Conservation (phyloP, 2,113 vertebrate genomes). For the Ifrita kowaldi region DNA sequence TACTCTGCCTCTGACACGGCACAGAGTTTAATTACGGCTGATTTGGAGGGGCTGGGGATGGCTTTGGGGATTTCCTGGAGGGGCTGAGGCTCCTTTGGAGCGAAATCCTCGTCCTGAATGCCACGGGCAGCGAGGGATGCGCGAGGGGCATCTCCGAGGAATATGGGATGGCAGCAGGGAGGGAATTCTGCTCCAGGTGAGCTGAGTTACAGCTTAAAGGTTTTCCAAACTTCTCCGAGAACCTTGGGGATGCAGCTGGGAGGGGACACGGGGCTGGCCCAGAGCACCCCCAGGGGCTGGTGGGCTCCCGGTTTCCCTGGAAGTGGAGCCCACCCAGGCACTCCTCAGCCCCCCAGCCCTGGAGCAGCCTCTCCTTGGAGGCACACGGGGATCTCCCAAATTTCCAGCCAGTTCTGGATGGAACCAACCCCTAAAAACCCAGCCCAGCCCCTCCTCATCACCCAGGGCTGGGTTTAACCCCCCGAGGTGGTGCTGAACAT, state of each 20-base stretch:
- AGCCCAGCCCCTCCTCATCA: fast-evolving
- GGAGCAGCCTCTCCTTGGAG: fast-evolving
- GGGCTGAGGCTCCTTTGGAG: not conserved
- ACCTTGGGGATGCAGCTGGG: fast-evolving
- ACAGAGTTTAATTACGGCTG: fast-evolving
- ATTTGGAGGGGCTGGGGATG: not conserved
- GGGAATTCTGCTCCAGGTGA: not conserved
- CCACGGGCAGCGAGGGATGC: not conserved
- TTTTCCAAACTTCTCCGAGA: not conserved
- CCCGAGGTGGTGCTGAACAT: fast-evolving
- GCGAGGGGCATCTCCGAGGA: not conserved
- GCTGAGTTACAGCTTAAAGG: not conserved
- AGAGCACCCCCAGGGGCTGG: not conserved
- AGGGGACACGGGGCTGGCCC: fast-evolving
- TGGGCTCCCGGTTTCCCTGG: not conserved
- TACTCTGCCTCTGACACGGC: fast-evolving
- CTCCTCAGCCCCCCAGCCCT: fast-evolving
- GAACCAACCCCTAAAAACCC: fast-evolving
- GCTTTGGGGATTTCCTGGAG: not conserved
- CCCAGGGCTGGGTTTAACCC: fast-evolving
- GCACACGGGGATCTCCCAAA: fast-evolving
- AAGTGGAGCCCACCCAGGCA: fast-evolving
- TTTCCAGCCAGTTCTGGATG: fast-evolving
- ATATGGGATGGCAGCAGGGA: not conserved
- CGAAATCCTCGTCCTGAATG: not conserved